Evolutionary conservation across 2,113 vertebrate species (phyloP).

Genomic region (Actenoides hombroni): DNA sequence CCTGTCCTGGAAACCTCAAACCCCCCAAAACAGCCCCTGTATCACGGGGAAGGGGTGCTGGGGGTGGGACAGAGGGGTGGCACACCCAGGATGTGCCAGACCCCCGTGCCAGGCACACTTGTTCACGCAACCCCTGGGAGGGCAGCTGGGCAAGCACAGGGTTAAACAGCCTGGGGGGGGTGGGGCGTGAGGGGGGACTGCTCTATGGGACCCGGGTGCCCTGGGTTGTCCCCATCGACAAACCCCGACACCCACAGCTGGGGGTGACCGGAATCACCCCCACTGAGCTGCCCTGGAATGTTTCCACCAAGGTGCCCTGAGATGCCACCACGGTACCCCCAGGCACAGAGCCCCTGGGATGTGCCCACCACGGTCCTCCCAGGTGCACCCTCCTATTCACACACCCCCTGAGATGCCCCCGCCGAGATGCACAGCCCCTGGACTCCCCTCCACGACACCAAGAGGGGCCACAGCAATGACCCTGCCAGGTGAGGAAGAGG

Average conservation of each 20-base stretch:
- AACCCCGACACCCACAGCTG: too few relatives aligned
- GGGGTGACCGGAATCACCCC: neutral
- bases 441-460: neutral
- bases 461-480: neutral
- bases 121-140: neutral
- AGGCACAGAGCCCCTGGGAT: too few relatives aligned
- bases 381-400: neutral
- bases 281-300: neutral
- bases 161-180: neutral
- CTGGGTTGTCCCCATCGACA: neutral
- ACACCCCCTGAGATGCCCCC: neutral
- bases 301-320: neutral
- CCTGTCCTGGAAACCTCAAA: accelerated
- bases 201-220: accelerated
- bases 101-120: neutral
- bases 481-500: neutral
- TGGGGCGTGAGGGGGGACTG: neutral
- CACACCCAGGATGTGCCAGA: neutral
- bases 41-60: neutral
- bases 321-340: neutral
- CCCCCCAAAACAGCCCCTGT: neutral
- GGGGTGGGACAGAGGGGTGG: neutral
- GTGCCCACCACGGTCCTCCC: neutral
- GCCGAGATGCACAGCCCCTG: neutral
- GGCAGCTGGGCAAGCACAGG: neutral